These are phyloP conservation scores for Darevskia nairensis DNA, from an alignment of 2,797 vertebrate genomes.

Conservation along the genomic window DNA sequence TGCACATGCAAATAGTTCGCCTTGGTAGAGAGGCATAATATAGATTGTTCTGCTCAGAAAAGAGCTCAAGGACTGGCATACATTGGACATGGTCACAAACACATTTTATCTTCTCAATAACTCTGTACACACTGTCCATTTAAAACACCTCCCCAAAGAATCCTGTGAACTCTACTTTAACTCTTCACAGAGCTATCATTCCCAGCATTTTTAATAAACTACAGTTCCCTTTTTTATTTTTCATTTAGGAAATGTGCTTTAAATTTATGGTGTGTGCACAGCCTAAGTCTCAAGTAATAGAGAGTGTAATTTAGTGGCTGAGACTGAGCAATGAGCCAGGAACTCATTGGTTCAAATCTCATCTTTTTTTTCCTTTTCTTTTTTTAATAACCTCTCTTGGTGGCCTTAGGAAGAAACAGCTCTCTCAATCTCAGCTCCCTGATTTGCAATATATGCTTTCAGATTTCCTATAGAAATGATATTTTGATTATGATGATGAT, in stretches of 20 bases:
- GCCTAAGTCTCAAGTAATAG: neutral
- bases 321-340: neutral
- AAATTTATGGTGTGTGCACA: neutral
- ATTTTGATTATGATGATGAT: too few species aligned
- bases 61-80: neutral
- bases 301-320: neutral
- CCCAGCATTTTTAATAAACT: too few species aligned
- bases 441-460: neutral
- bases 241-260: too few species aligned
- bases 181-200: too few species aligned
- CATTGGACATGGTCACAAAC: too few species aligned
- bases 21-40: neutral
- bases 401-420: neutral
- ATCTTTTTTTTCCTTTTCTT: too few species aligned
- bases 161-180: neutral
- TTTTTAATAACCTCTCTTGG: neutral
- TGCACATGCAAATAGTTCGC: slow-evolving; percentile 31
- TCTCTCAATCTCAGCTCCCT: neutral
- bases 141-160: too few species aligned
- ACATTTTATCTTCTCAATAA: neutral
- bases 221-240: too few species aligned
- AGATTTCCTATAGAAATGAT: neutral
- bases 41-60: slow-evolving; percentile 9
- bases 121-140: too few species aligned
- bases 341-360: too few species aligned